Evolutionary conservation across 1,140 invertebrate species (phyloP), one percentile per base, ranked within the genome.

Genomic region (Drosophila suzukii): DNA sequence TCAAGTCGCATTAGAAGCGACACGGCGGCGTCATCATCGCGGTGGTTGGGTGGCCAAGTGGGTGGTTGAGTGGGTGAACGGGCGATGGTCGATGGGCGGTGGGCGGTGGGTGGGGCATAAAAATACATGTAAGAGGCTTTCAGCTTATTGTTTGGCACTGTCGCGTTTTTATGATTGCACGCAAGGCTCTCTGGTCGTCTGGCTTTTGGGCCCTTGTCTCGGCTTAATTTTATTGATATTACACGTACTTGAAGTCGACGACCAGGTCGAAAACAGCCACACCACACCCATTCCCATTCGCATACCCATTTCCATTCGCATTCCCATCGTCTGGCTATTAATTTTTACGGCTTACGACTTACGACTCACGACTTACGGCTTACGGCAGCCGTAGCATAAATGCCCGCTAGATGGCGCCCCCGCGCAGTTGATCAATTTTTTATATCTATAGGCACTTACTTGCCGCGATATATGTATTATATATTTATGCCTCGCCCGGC

Each of bases 151-250:
- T 88, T 89, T 84, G 84, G 49, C 63, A 75, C 77, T 65, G 82
- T 82, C 70, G 70, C 75, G 58, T 70, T 84, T 83, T 84, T 84
- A 76, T 80, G 81, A 80, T 84, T 84, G 72, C 66, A 70, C 60
- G 60, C 60, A 61, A 60, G 34, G 17, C 43, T 49, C 57, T 24
- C 38, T 11, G 4, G 47, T 11, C 57, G 32, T 43, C 27, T 44
- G 34, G 20, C 71, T 39, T 38, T 44, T 38, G 38, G 32, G n/a
- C 73, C 53, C 71, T 75, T 75, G 70, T 57, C 63, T 67, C 66
- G 62, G 84, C 84, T 83, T 88, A 79, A 89, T 88, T 89, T 88
- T 88, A 88, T 88, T 88, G 79, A 83, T 88, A 88, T 88, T 89
- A 84, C 84, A 82, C 83, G 57, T 76, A 89, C 82, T 88, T 86